Conservation (phyloP, 2,797 vertebrate genomes). For the Vultur gryphus region DNA sequence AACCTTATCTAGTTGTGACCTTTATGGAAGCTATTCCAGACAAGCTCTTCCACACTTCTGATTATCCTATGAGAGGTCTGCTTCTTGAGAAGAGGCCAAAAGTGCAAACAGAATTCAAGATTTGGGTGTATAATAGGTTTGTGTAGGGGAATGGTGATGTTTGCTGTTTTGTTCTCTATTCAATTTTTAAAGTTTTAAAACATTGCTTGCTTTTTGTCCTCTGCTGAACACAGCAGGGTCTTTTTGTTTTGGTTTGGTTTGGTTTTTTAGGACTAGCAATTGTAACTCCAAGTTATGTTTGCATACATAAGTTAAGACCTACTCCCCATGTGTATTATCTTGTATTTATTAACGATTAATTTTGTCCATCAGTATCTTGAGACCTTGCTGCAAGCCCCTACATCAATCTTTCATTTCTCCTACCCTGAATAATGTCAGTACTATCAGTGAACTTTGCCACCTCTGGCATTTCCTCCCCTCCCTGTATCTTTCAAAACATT, state of each 20-base stretch:
- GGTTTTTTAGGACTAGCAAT: neutral
- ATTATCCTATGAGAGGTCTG: neutral
- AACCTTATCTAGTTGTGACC: neutral
- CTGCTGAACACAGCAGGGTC: neutral
- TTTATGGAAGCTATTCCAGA: neutral
- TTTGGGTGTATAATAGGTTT: rapidly evolving
- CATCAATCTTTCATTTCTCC: neutral
- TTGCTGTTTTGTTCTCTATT: neutral
- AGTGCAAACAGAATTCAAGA: neutral
- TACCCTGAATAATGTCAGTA: neutral
- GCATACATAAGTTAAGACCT: neutral
- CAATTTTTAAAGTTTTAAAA: neutral
- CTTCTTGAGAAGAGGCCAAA: neutral
- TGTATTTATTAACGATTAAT: neutral
- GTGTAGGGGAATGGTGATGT: neutral
- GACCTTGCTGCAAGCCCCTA: neutral
- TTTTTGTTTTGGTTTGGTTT: neutral
- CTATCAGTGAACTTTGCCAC: neutral
- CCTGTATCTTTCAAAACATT: neutral
- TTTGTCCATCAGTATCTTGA: neutral
- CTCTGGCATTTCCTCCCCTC: neutral
- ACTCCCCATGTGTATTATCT: rapidly evolving
- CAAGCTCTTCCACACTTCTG: neutral
- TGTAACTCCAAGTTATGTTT: neutral
- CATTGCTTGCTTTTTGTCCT: neutral